Evolutionary conservation across 2,797 vertebrate species (phyloP).

Genomic region (Galago senegalensis): DNA sequence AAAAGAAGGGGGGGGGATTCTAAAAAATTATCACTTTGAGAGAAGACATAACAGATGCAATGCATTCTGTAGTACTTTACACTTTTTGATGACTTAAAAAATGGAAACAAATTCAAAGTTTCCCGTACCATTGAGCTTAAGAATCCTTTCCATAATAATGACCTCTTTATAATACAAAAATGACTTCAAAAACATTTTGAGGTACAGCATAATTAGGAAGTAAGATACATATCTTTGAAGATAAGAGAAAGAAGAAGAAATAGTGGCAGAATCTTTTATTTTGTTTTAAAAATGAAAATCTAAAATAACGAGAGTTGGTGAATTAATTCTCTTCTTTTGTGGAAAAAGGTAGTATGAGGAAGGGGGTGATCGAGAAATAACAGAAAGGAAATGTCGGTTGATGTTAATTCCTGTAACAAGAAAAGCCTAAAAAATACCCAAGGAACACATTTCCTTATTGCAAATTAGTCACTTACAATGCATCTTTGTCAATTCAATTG

Average conservation of each 20-base stretch:
- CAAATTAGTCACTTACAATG: neutral
- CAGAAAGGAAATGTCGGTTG: neutral
- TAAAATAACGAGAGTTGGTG: neutral
- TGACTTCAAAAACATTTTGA: conserved; percentile 26
- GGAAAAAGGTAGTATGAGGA: neutral
- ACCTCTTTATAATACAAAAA: conserved; percentile 11
- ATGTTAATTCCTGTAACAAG: neutral
- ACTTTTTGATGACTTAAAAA: neutral
- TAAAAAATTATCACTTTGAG: conserved; percentile 6
- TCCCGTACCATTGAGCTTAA: neutral
- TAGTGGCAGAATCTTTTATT: neutral
- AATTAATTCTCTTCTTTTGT: neutral
- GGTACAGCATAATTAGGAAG: neutral
- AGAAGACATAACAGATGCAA: neutral
- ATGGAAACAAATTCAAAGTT: conserved; percentile 28
- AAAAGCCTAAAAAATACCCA: neutral
- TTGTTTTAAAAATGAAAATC: conserved; percentile 24
- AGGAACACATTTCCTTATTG: neutral
- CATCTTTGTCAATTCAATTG: neutral
- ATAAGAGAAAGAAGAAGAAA: neutral
- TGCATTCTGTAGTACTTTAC: neutral
- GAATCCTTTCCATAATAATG: neutral
- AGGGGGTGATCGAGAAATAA: neutral
- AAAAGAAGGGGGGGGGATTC: neutral
- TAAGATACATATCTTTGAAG: neutral